A percentile compares a stretch with the other conserved stretches of the same genome.
These are phyloP conservation scores for Lethrus apterus DNA, from an alignment of 1,140 invertebrate species.

Conservation along the genomic window DNA sequence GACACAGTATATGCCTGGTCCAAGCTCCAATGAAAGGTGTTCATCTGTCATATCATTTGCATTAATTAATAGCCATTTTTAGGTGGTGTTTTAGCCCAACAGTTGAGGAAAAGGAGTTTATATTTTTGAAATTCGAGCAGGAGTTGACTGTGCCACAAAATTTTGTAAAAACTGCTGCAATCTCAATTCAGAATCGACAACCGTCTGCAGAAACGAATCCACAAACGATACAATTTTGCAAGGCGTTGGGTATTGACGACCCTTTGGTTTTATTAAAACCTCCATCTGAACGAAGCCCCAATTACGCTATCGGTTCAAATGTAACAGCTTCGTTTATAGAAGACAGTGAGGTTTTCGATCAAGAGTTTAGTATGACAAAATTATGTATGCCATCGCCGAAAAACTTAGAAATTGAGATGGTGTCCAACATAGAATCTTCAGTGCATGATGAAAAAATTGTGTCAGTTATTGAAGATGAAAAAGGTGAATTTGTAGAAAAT, in stretches of 20 bases:
- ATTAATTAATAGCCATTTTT: conserved; percentile 19
- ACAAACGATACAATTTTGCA: conserved; percentile 76
- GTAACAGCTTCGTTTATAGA: conserved; percentile 2
- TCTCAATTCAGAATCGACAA: conserved; percentile 35
- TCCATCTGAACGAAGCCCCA: conserved; percentile 3
- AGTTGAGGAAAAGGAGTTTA: conserved; percentile 59
- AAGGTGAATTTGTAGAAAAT: conserved; percentile 1
- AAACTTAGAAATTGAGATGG: too few species aligned
- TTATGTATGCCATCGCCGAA: conserved; percentile 11
- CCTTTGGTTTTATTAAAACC: conserved; percentile 49
- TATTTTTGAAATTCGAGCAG: conserved; percentile 58
- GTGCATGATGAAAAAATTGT: too few species aligned
- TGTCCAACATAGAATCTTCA: too few species aligned
- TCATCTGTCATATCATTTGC: conserved; percentile 13
- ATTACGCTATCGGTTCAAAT: conserved; percentile 2
- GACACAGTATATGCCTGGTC: conserved; percentile 73
- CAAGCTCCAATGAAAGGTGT: conserved; percentile 57
- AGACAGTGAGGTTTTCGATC: conserved; percentile 8
- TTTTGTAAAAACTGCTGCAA: conserved; percentile 65
- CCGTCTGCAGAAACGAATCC: conserved; percentile 58
- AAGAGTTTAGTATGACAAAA: conserved; percentile 5
- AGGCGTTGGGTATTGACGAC: conserved; percentile 71
- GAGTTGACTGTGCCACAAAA: conserved; percentile 66
- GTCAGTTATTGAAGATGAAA: background rate
- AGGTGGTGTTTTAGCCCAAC: conserved; percentile 72